Base-by-base conservation (phyloP, 2,113 vertebrate species). In the Aegotheles bennettii region DNA sequence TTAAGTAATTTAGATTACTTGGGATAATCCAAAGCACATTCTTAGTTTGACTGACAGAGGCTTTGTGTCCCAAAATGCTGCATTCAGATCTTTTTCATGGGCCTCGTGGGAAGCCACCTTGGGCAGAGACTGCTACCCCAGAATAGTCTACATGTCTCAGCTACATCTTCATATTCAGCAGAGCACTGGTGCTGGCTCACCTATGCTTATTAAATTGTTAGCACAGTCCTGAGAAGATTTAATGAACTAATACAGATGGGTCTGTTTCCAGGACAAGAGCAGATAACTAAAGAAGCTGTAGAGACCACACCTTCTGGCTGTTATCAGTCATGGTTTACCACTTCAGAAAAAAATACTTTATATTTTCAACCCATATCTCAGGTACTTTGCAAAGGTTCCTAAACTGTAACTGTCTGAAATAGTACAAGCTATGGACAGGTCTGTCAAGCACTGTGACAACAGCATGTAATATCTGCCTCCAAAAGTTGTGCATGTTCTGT, bases 241-340 rank as follows among this genome's bases (percentile, higher is more conserved):
- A 21, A 57, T 36, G 36, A 61, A 35, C 26, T 56, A 59, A 59
- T 10, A 80, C 13, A 59, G 71, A 45, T 35, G 8, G 35, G 23
- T 65, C 21, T 35, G 11, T 74, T 91, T 57, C n/a, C 33, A 74
- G 8, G 15, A 77, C 2, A 3, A 80, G 23, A 91, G 40, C 40
- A 85, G 45, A 43, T 57, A 16, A 65, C 54, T 69, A 28, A 61
- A 63, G 64, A 57, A 89, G 11, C 31, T 84, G 23, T 26, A 59
- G 51, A 53, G 7, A 57, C 2, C 10, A 8, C 13, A 53, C 13
- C 18, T 73, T 56, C 48, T 47, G 25, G 16, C 12, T 74, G 31
- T 40, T 70, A 16, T 6, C 14, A 25, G 16, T 36, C n/a, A 31
- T 21, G 0, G 0, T 57, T 73, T 84, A 67, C 40, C 16, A 25